These are phyloP conservation scores for Listronotus bonariensis DNA, from an alignment of 1,140 invertebrate species.

Conservation along the genomic window DNA sequence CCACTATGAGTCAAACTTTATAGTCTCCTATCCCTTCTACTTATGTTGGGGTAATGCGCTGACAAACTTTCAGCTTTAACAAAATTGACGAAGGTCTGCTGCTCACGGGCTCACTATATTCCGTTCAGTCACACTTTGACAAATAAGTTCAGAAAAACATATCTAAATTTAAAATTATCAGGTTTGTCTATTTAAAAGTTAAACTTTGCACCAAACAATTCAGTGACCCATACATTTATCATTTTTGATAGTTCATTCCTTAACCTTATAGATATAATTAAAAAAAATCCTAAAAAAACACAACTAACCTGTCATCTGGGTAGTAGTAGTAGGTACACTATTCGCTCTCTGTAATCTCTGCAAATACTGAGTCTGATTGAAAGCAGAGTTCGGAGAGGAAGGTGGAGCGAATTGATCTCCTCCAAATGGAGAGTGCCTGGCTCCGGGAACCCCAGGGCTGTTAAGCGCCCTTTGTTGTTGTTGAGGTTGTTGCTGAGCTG, in stretches of 20 bases:
- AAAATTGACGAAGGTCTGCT: no score
- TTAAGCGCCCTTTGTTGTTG: conserved; percentile 45
- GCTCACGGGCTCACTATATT: no score
- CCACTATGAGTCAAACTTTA: no score
- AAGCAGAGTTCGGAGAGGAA: conserved; percentile 60
- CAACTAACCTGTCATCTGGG: conserved; percentile 67
- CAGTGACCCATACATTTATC: neutral
- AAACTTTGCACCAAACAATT: neutral
- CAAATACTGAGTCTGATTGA: conserved; percentile 61
- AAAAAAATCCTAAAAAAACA: conserved; percentile 14
- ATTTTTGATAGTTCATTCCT: neutral
- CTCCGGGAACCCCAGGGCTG: conserved; percentile 47
- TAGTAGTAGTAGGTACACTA: conserved; percentile 66
- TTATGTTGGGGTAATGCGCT: no score
- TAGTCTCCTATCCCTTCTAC: no score
- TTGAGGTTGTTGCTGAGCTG: conserved; percentile 47
- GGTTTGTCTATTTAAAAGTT: no score
- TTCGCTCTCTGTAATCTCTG: conserved; percentile 67
- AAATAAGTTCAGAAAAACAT: neutral
- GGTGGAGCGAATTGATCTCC: conserved; percentile 63
- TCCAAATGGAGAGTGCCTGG: conserved; percentile 63
- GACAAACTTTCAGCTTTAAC: no score
- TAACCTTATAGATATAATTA: neutral
- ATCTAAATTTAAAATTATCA: neutral
- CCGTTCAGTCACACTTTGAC: no score